These are phyloP conservation scores for Chrysolina oricalcia DNA, from an alignment of 2,888 invertebrate genomes.

Conservation along the genomic window DNA sequence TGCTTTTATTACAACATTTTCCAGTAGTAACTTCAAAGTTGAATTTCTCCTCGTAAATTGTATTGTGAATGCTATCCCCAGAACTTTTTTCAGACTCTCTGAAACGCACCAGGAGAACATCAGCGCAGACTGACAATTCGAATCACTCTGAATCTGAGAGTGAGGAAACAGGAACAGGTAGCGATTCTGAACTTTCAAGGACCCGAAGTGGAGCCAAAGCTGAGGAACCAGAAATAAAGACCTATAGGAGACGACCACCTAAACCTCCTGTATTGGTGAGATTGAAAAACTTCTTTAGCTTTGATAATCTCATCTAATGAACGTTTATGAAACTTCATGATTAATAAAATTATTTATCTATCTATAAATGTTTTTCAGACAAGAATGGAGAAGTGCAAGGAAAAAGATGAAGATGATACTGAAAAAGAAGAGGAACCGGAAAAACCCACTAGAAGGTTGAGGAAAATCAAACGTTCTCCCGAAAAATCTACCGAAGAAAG, in stretches of 20 bases:
- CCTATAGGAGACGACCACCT: conserved; percentile 57
- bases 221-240: conserved; percentile 65
- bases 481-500: conserved; percentile 72
- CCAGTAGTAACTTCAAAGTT: no score
- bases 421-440: conserved; percentile 70
- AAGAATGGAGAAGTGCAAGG: conserved; percentile 66
- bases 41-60: background rate
- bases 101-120: conserved; percentile 72
- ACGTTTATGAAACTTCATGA: background rate
- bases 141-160: conserved; percentile 76
- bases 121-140: conserved; percentile 76
- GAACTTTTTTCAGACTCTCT: conserved; percentile 51
- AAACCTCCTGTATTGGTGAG: conserved; percentile 50
- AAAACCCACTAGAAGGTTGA: conserved; percentile 59
- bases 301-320: no score
- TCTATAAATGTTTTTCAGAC: conserved; percentile 43
- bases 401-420: conserved; percentile 71
- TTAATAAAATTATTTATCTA: background rate
- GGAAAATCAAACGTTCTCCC: conserved; percentile 69
- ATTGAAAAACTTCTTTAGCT: background rate
- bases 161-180: conserved; percentile 69
- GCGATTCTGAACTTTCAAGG: conserved; percentile 64
- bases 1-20: no score
- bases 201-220: conserved; percentile 66
- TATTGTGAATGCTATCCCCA: background rate